These are phyloP conservation scores for Salmo trutta DNA, from an alignment of 2,797 vertebrate species.

Conservation along the genomic window DNA sequence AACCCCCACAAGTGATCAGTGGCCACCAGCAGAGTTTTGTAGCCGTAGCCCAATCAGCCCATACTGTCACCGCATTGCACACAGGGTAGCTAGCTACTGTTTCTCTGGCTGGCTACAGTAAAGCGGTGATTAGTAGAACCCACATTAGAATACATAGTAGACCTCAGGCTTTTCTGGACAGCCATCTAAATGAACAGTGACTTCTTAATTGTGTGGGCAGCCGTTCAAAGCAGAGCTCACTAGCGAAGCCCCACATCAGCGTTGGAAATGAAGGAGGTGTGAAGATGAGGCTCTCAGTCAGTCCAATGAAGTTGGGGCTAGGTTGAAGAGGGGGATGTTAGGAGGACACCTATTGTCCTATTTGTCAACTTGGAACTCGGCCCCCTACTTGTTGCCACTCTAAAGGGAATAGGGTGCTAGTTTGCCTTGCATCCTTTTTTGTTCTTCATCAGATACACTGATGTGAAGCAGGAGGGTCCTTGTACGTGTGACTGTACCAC, in stretches of 20 bases:
- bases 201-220: slow-evolving; percentile 70
- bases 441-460: neutral
- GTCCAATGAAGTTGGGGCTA: slow-evolving; percentile 45
- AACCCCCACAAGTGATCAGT: slow-evolving; percentile 55
- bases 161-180: slow-evolving; percentile 72
- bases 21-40: neutral
- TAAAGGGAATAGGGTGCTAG: neutral
- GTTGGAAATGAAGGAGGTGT: slow-evolving; percentile 29
- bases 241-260: slow-evolving; percentile 54
- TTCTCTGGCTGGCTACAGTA: slow-evolving; percentile 54
- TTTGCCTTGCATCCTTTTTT: neutral
- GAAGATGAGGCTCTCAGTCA: slow-evolving; percentile 40
- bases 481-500: neutral
- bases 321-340: slow-evolving; percentile 13
- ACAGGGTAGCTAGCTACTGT: slow-evolving; percentile 36
- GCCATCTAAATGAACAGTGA: slow-evolving; percentile 63
- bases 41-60: neutral
- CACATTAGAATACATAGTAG: slow-evolving; percentile 69
- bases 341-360: neutral
- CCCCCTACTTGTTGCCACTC: neutral
- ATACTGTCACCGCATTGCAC: slow-evolving; percentile 46
- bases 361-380: neutral
- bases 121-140: slow-evolving; percentile 68
- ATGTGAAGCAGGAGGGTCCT: neutral
- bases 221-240: slow-evolving; percentile 56